These are phyloP conservation scores for Sus scrofa DNA, from an alignment of 2,113 vertebrate species.

Conservation along the genomic window DNA sequence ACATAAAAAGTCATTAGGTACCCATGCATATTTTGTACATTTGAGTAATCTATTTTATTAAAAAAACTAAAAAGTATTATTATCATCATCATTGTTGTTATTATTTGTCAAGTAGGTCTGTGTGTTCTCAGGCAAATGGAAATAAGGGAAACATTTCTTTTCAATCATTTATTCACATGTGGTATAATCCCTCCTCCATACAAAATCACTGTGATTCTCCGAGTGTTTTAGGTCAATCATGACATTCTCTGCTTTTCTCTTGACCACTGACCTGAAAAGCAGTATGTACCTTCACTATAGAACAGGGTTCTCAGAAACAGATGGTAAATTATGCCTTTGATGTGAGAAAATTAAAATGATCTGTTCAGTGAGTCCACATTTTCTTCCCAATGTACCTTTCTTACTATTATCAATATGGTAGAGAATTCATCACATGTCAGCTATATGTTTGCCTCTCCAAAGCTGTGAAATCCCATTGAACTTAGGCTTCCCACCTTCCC, in stretches of 20 bases:
- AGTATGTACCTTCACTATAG: neutral
- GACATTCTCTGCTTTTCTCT: slow-evolving; percentile 4
- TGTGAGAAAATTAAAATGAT: slow-evolving; percentile 38
- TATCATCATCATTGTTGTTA: neutral
- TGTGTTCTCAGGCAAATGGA: neutral
- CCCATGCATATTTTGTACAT: neutral
- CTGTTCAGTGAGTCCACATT: neutral
- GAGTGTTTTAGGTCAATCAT: neutral
- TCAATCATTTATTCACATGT: neutral
- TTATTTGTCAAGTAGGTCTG: neutral
- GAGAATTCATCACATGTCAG: neutral
- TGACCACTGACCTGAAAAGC: neutral
- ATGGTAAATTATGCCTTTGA: slow-evolving; percentile 5
- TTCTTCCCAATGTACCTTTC: neutral
- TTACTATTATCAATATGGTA: neutral
- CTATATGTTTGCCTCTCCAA: neutral
- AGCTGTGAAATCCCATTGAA: neutral
- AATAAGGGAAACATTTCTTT: slow-evolving; percentile 8
- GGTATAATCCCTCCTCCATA: neutral
- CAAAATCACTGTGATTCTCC: neutral
- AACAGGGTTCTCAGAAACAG: neutral
- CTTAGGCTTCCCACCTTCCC: neutral
- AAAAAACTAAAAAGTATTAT: neutral
- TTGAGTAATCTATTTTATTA: neutral
- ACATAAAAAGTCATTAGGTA: neutral